Evolutionary conservation across 2,797 vertebrate species (phyloP).

Genomic region (Anabacerthia variegaticeps): DNA sequence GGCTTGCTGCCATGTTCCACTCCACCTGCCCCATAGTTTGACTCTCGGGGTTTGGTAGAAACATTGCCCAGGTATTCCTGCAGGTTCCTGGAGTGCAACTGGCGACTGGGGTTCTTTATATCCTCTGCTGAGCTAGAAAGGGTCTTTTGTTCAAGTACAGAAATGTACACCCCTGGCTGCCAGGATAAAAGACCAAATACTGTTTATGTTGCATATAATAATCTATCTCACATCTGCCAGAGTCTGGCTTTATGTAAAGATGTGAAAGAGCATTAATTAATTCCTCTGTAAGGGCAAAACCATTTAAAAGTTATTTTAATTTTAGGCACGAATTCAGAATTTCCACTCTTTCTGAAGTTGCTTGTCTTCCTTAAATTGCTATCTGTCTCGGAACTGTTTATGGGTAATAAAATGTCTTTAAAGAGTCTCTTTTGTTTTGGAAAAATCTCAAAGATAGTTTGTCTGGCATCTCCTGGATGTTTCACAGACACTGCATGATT

Average conservation of each 20-base stretch:
- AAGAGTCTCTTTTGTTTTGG: conserved; percentile 53
- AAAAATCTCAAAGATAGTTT: conserved; percentile 39
- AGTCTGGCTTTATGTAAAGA: conserved; percentile 52
- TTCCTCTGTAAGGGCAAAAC: conserved; percentile 30
- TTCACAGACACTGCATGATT: neutral
- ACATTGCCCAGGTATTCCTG: neutral
- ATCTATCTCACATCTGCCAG: conserved; percentile 45
- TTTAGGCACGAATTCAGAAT: conserved; percentile 50
- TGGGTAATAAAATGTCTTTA: conserved; percentile 50
- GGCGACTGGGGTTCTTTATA: neutral
- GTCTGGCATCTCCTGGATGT: conserved; percentile 50
- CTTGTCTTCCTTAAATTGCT: conserved; percentile 37
- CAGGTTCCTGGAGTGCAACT: neutral
- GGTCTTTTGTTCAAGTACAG: conserved; percentile 36
- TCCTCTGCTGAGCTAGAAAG: neutral
- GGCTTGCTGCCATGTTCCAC: neutral
- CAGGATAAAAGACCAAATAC: conserved; percentile 34
- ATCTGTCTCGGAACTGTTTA: conserved; percentile 50
- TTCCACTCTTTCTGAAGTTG: conserved; percentile 51
- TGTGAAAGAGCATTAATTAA: conserved; percentile 47
- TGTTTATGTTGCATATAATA: conserved; percentile 47
- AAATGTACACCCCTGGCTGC: neutral
- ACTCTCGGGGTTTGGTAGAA: neutral
- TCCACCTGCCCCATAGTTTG: neutral
- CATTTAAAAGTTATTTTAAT: conserved; percentile 57